A percentile compares a stretch with the other conserved stretches of the same genome.
These are phyloP conservation scores for Phylloscopus trochiloides DNA, from an alignment of 2,113 vertebrate genomes.

Conservation along the genomic window DNA sequence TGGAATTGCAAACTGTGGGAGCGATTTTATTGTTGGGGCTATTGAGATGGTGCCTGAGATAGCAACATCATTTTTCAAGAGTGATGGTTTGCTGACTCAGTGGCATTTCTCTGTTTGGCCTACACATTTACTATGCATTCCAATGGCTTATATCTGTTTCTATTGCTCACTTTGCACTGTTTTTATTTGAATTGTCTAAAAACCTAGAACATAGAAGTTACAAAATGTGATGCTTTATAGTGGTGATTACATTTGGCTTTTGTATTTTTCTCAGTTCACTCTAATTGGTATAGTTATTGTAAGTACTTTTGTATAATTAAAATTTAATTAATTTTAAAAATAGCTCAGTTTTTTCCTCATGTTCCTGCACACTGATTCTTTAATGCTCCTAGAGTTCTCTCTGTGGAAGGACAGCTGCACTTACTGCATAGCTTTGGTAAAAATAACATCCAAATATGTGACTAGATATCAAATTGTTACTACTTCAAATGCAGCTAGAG, in stretches of 20 bases:
- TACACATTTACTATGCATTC: neutral
- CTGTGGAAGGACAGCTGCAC: neutral
- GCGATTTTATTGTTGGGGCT: neutral
- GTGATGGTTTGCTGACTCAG: neutral
- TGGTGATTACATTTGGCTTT: neutral
- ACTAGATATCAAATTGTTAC: neutral
- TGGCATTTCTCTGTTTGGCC: neutral
- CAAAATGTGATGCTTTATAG: neutral
- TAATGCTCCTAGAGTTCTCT: neutral
- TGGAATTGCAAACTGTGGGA: neutral
- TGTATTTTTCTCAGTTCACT: neutral
- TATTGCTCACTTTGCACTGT: neutral
- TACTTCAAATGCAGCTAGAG: neutral
- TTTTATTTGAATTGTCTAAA: neutral
- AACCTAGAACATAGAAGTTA: neutral
- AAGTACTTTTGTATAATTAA: neutral
- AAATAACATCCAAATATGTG: neutral
- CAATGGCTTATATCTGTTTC: neutral
- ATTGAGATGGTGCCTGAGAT: neutral
- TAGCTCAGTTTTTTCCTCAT: neutral
- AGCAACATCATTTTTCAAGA: neutral
- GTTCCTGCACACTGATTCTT: neutral
- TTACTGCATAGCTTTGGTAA: neutral
- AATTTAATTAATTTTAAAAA: neutral
- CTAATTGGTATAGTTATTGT: neutral